phyloP scores from a whole-genome alignment of 2,113 vertebrate species.

The Hassar affinis region DNA sequence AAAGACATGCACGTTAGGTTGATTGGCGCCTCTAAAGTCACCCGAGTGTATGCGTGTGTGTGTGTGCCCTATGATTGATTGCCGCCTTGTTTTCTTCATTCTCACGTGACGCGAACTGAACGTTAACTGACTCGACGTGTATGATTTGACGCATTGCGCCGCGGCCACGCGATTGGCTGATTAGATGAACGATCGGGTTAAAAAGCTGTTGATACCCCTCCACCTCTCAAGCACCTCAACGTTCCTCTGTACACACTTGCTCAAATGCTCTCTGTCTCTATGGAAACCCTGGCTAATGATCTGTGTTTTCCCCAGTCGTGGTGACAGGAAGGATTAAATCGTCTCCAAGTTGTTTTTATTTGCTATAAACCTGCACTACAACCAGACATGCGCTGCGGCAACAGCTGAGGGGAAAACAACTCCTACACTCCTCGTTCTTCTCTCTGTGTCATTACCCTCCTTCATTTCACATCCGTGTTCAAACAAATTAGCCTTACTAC shows the following conservation, averaged over 20 bases:
- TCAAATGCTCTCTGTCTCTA: constrained; percentile 40
- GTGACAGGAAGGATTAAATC: neutral
- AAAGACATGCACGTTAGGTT: too few relatives aligned
- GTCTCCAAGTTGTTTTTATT: neutral
- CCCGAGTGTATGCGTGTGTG: too few relatives aligned
- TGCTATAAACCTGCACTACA: neutral
- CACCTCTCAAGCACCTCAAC: neutral
- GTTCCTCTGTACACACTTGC: constrained; percentile 20
- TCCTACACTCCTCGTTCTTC: neutral
- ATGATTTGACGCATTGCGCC: neutral
- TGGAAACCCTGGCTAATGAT: constrained; percentile 40
- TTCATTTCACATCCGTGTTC: neutral
- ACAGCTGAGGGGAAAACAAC: neutral
- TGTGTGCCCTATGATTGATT: too few relatives aligned
- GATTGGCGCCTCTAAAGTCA: too few relatives aligned
- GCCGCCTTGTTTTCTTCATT: too few relatives aligned
- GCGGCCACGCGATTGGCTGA: neutral
- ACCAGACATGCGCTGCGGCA: neutral
- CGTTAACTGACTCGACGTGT: too few relatives aligned
- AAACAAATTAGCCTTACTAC: neutral
- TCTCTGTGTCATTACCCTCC: neutral
- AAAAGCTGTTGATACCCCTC: neutral
- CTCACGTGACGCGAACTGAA: too few relatives aligned
- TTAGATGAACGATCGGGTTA: constrained; percentile 23
- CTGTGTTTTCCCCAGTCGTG: constrained; percentile 13